Evolutionary conservation across 1,140 invertebrate genomes (phyloP).

Genomic region (Mactra quadrangularis): DNA sequence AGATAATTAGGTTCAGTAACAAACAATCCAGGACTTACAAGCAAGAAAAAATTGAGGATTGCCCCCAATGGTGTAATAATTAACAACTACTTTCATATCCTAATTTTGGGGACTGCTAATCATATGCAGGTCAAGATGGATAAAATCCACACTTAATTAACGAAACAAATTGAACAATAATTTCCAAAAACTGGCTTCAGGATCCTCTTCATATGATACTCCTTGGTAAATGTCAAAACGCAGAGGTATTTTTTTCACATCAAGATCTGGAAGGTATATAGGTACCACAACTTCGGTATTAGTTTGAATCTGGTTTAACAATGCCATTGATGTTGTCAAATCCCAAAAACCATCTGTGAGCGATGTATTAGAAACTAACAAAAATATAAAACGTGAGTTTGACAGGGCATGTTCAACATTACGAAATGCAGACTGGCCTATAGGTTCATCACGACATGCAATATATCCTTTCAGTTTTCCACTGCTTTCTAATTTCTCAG

Average conservation of each 20-base stretch:
- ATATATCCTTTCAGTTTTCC: background rate
- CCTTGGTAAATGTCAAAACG: background rate
- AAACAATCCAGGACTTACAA: too few relatives aligned
- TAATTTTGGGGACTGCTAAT: too few relatives aligned
- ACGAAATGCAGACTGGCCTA: background rate
- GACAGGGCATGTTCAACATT: constrained; percentile 12
- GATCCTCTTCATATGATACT: constrained; percentile 4
- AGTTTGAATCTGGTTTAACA: background rate
- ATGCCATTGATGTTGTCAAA: too few relatives aligned
- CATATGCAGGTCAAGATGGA: too few relatives aligned
- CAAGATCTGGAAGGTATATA: constrained; percentile 8
- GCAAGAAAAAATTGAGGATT: too few relatives aligned
- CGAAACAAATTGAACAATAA: too few relatives aligned
- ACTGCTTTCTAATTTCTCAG: background rate
- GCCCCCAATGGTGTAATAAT: too few relatives aligned
- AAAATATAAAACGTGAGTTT: background rate
- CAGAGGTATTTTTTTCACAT: background rate
- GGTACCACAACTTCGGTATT: background rate
- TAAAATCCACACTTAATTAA: too few relatives aligned
- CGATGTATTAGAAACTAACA: background rate
- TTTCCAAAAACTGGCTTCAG: background rate
- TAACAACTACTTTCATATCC: too few relatives aligned
- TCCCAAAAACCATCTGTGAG: constrained; percentile 5
- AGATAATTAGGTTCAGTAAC: too few relatives aligned
- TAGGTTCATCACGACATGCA: background rate